A percentile compares a stretch with the other conserved stretches of the same genome.
Evolutionary conservation across 1,140 invertebrate genomes (phyloP).

Genomic region (Lithobius niger): DNA sequence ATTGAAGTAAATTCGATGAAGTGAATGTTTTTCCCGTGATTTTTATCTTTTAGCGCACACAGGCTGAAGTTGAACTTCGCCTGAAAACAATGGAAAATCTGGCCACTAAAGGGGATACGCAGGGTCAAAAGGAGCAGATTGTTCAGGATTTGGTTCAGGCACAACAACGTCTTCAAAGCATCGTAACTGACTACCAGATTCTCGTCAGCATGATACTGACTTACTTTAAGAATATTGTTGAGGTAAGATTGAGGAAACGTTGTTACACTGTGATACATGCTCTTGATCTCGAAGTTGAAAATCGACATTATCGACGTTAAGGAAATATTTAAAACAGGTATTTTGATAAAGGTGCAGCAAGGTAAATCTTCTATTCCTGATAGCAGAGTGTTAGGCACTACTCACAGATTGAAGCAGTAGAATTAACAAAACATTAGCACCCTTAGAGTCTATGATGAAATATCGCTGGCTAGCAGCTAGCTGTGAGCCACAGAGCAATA

Average conservation of each 20-base stretch:
- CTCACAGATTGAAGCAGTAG: too few species aligned
- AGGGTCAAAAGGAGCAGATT: slow-evolving; percentile 38
- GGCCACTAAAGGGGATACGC: slow-evolving; percentile 29
- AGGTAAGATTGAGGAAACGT: slow-evolving; percentile 37
- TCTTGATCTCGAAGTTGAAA: too few species aligned
- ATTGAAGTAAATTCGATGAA: not conserved
- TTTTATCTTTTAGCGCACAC: slow-evolving; percentile 35
- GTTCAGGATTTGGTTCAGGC: slow-evolving; percentile 46
- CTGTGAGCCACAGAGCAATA: too few species aligned
- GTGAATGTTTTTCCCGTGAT: not conserved
- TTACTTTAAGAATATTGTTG: slow-evolving; percentile 50
- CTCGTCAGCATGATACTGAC: slow-evolving; percentile 54
- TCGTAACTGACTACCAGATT: slow-evolving; percentile 55
- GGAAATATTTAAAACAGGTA: too few species aligned
- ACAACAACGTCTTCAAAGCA: slow-evolving; percentile 48
- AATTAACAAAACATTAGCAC: too few species aligned
- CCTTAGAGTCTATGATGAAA: too few species aligned
- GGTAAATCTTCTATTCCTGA: too few species aligned
- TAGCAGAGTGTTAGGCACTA: too few species aligned
- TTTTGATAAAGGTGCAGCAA: too few species aligned
- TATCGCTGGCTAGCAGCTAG: too few species aligned
- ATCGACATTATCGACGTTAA: too few species aligned
- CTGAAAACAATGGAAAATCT: slow-evolving; percentile 47
- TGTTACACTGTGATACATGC: not conserved
- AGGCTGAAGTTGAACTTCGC: slow-evolving; percentile 52